Percentiles rank a stretch among this genome's conserved stretches.
These are phyloP conservation scores for Mesochorus sp. DNA, from an alignment of 2,888 invertebrate species.

Conservation along the genomic window DNA sequence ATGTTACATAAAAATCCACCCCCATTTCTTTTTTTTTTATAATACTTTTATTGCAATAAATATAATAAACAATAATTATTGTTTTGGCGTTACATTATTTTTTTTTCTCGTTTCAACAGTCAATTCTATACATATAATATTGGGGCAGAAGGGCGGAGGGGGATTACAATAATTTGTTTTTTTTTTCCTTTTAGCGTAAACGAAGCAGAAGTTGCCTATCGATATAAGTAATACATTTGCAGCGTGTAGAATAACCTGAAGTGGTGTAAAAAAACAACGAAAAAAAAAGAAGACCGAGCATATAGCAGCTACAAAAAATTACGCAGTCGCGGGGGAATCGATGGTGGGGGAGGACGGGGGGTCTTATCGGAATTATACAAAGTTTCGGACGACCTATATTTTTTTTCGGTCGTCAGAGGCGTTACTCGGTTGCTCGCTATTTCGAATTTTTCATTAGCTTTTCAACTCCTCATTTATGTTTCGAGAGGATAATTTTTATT, in stretches of 20 bases:
- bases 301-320: slow-evolving; percentile 71
- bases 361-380: slow-evolving; percentile 41
- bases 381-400: slow-evolving; percentile 11
- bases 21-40: slow-evolving; percentile 71
- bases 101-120: slow-evolving; percentile 70
- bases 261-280: slow-evolving; percentile 62
- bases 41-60: slow-evolving; percentile 78
- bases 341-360: neutral
- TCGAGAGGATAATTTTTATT: neutral
- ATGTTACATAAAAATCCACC: neutral
- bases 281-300: slow-evolving; percentile 63
- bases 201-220: slow-evolving; percentile 72
- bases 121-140: slow-evolving; percentile 76
- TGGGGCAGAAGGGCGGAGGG: slow-evolving; percentile 24
- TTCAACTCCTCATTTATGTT: too few species aligned
- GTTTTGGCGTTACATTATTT: slow-evolving; percentile 75
- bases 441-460: neutral
- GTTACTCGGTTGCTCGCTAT: slow-evolving; percentile 4
- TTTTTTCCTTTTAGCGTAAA: slow-evolving; percentile 68
- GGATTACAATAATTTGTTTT: slow-evolving; percentile 71
- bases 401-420: slow-evolving; percentile 20
- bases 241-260: slow-evolving; percentile 71
- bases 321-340: slow-evolving; percentile 15
- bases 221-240: slow-evolving; percentile 73
- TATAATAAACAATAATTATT: slow-evolving; percentile 77